A percentile compares a stretch with the other conserved stretches of the same genome.
Conservation (phyloP, 2,888 invertebrate species). For the Boloria selene region DNA sequence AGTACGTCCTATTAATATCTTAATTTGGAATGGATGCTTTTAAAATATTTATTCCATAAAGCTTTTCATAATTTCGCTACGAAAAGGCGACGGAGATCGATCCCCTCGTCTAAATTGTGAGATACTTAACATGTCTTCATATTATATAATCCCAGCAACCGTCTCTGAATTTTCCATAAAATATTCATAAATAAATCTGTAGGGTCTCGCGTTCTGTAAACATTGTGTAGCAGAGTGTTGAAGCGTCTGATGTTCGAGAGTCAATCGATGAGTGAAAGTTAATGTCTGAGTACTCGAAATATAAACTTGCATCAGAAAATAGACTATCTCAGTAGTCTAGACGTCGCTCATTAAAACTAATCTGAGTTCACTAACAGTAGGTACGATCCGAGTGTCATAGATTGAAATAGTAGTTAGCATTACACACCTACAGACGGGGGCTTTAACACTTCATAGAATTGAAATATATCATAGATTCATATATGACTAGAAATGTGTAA, state of each 20-base stretch:
- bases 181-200: conserved; percentile 1
- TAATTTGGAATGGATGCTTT: background rate
- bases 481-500: background rate
- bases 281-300: background rate
- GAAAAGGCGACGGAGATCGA: background rate
- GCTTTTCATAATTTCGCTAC: background rate
- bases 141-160: background rate
- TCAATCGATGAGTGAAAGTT: conserved; percentile 5
- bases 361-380: too few species aligned
- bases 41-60: background rate
- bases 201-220: background rate
- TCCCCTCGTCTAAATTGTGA: background rate
- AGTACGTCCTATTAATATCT: background rate
- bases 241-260: background rate
- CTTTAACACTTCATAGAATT: background rate
- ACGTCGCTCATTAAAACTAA: background rate
- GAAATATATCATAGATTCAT: background rate
- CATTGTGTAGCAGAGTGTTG: background rate
- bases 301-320: background rate
- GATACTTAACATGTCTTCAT: conserved; percentile 3
- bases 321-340: background rate
- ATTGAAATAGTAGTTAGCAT: background rate
- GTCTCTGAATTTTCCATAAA: conserved; percentile 6
- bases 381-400: background rate
- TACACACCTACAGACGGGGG: background rate